phyloP scores from a whole-genome alignment of 2,113 vertebrate species.

The Zingel zingel region DNA sequence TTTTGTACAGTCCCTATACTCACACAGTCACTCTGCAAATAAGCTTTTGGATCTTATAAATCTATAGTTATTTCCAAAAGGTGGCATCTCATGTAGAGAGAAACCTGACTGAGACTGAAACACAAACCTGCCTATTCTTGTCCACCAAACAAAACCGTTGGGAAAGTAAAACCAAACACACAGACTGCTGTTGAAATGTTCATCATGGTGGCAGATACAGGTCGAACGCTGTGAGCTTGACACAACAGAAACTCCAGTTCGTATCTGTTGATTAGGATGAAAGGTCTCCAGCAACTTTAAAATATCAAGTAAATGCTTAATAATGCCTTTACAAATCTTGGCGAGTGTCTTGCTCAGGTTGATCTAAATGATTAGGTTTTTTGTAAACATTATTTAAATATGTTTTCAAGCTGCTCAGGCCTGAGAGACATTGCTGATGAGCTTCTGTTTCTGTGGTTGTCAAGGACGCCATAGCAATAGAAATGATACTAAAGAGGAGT shows the following conservation, averaged over 20 bases:
- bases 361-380: background rate
- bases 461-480: background rate
- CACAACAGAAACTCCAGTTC: background rate
- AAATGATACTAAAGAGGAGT: background rate
- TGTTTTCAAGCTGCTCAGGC: background rate
- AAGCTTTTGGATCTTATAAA: background rate
- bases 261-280: background rate
- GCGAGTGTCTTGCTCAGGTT: background rate
- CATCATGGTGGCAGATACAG: background rate
- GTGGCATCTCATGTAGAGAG: background rate
- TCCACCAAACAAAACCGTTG: background rate
- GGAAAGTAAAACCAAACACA: no score
- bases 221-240: background rate
- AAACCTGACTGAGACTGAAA: constrained; percentile 26
- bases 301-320: background rate
- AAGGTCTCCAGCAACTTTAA: background rate
- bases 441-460: background rate
- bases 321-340: background rate
- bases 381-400: background rate
- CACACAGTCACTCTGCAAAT: background rate
- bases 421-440: background rate
- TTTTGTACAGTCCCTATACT: background rate
- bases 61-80: background rate
- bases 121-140: constrained; percentile 34
- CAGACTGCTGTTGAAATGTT: background rate